Evolutionary conservation across 2,888 invertebrate genomes (phyloP), one percentile per base, ranked within the genome.

Genomic region (Eilema caniola): DNA sequence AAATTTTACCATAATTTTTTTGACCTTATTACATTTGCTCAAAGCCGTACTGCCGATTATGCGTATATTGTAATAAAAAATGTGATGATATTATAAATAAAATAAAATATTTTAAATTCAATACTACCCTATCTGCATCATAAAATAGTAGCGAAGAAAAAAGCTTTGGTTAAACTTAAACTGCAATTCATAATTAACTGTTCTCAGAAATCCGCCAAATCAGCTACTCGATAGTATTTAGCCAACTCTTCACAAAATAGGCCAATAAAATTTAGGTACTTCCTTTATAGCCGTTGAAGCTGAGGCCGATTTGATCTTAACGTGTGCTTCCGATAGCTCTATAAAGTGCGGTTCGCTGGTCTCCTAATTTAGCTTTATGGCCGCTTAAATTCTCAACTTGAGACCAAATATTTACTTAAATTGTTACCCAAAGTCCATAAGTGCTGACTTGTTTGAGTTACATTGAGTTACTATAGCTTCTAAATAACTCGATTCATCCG

Each of bases 331-430:
- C 81, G 83, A 86, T 81, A 71, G 75, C 74, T 64, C 74, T 67
- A 83, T 89, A 88, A 90, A 89, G 66, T 88, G 84, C 72, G 87
- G 86, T 84, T 73, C 71, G 76, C 70, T 75, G 77, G 75, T 77
- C 83, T 82, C 85, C 81, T 83, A 85, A 86, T 86, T 85, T 84
- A 83, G 75, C 79, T 85, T 87, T 84, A 87, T 81, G 80, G 78
- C 62, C 79, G 72, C 79, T 83, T 85, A 81, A 87, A 80, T 81
- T 84, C 72, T 76, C 71, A 82, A 86, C 83, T 87, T 85, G 75
- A 57, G 71, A 70, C 79, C 81, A 85, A 85, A 84, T 86, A 84
- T 86, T 87, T 85, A 84, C 81, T 77, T 53, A 70, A 76, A 71
- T 31, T 60, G 77, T 31, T 62, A 72, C 64, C 65, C 67, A 31